Percentiles rank a stretch among this genome's conserved stretches.
These are phyloP conservation scores for Silurus lanzhouensis DNA, from an alignment of 2,797 vertebrate genomes.

Conservation along the genomic window DNA sequence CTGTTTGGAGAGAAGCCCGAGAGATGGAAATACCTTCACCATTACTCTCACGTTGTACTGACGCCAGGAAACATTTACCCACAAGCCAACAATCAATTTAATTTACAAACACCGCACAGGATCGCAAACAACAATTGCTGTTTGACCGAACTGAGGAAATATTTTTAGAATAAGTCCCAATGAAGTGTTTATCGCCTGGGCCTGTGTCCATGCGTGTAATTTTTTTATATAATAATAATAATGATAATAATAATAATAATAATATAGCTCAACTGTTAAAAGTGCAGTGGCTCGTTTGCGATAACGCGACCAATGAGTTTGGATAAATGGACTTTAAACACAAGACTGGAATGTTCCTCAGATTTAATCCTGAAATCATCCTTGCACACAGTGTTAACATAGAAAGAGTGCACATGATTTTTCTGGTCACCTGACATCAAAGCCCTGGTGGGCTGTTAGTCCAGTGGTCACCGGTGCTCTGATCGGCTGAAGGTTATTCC, in stretches of 20 bases:
- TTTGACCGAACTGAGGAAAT: constrained; percentile 11
- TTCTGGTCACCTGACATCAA: background rate
- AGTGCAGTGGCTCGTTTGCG: background rate
- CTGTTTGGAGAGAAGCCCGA: background rate
- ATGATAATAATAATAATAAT: too few species aligned
- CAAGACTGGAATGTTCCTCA: constrained; percentile 9
- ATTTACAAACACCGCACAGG: constrained; percentile 22
- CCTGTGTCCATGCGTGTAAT: background rate
- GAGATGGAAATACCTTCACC: background rate
- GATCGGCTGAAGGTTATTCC: background rate
- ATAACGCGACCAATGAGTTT: background rate
- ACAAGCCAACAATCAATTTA: background rate
- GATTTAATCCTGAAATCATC: constrained; percentile 16
- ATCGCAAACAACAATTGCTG: background rate
- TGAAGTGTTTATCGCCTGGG: background rate
- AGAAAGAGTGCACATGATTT: background rate
- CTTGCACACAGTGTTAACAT: constrained; percentile 19
- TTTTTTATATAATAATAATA: background rate
- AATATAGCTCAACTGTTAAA: background rate
- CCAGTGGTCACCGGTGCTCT: background rate
- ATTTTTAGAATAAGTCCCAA: too few species aligned
- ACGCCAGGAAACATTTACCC: background rate
- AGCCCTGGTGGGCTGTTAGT: background rate
- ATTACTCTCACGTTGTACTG: background rate
- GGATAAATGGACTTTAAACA: background rate